Base-by-base conservation (phyloP, 2,888 invertebrate genomes). In the Hirtodrosophila duncani region DNA sequence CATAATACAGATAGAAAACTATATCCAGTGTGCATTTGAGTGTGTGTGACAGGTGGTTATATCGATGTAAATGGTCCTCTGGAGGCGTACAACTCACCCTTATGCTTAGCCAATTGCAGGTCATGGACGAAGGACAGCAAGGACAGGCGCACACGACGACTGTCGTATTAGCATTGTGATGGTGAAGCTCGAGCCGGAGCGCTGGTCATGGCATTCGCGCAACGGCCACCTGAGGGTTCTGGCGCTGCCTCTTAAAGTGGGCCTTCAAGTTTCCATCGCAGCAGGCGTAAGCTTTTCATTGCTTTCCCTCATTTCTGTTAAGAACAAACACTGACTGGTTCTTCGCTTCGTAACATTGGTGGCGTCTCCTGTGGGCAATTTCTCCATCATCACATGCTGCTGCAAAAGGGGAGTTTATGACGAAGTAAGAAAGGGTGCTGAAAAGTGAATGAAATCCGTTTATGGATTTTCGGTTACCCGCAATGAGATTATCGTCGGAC, bases 1-100 rank as follows among this genome's bases (percentile, higher is more conserved):
- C n/a, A n/a, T n/a, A n/a, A n/a, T n/a, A n/a, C n/a, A n/a, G n/a
- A n/a, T n/a, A n/a, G n/a, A n/a, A n/a, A n/a, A n/a, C n/a, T n/a
- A n/a, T n/a, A n/a, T n/a, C n/a, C n/a, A n/a, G 13, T 23, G 17
- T 30, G 29, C 33, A 18, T 33, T 8, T 53, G 16, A 49, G 53
- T 69, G 36, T 72, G 48, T 55, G 16, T 79, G 70, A 71, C 80
- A 71, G 80, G 80, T 79, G 80, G 74, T 72, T 74, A 68, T 72
- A 65, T 68, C 78, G 50, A 65, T 77, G 74, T 59, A 64, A 14
- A 42, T 49, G 27, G 67, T 42, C 8, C 7, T 2, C 29, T 50
- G 48, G 41, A 20, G 41, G 39, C 52, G 45, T 26, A 24, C 13
- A 36, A 33, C 48, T 48, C 48, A 39, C 29, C 59, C 57, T 56